Percentiles rank a stretch among this genome's conserved stretches.
phyloP scores from a whole-genome alignment of 2,888 invertebrate genomes.

The Vesta saturnalis region DNA sequence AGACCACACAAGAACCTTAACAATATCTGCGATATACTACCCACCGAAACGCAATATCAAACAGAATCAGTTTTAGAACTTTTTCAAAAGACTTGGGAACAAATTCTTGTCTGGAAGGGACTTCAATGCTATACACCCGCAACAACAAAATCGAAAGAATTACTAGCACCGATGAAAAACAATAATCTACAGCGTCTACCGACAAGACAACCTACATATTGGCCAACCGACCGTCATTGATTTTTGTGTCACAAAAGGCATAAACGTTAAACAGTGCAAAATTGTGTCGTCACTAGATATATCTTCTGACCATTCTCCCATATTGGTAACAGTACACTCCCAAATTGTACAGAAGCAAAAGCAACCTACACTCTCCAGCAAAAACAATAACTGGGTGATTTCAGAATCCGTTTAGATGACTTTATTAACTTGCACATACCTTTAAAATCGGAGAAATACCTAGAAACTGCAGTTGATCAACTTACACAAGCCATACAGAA shows the following conservation, averaged over 20 bases:
- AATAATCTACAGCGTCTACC: too few species aligned
- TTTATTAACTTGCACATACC: too few species aligned
- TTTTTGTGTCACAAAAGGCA: conserved; percentile 37
- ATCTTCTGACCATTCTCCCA: conserved; percentile 42
- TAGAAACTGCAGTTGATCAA: neutral
- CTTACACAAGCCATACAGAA: neutral
- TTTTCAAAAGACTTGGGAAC: neutral
- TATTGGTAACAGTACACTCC: neutral
- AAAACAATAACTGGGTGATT: neutral
- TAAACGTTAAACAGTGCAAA: conserved; percentile 18
- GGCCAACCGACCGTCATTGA: conserved; percentile 41
- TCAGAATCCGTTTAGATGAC: neutral
- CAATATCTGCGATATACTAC: neutral
- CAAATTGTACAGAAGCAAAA: neutral
- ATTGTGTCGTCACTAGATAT: conserved; percentile 38
- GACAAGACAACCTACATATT: too few species aligned
- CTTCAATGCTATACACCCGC: neutral
- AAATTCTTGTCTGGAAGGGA: neutral
- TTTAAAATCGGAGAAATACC: too few species aligned
- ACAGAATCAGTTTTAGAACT: neutral
- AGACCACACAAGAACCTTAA: neutral
- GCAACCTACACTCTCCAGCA: too few species aligned
- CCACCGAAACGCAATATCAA: neutral
- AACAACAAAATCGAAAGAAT: too few species aligned
- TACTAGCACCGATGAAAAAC: too few species aligned